These are phyloP conservation scores for Andricus grossulariae DNA, from an alignment of 1,140 invertebrate genomes.

Conservation along the genomic window DNA sequence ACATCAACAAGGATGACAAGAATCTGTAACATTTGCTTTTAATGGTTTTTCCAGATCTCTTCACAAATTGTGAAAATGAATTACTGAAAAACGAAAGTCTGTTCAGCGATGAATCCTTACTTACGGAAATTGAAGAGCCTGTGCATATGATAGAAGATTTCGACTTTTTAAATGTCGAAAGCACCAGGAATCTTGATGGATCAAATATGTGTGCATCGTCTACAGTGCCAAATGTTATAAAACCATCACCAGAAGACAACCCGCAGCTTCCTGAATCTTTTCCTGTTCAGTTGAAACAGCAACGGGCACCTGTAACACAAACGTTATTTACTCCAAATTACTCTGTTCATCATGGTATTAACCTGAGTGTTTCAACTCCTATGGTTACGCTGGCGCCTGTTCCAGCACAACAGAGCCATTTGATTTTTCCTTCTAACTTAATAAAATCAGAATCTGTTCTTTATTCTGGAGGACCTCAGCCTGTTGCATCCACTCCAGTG, in stretches of 20 bases:
- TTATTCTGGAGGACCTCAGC: conserved; percentile 65
- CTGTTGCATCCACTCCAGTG: conserved; percentile 67
- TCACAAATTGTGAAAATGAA: conserved; percentile 70
- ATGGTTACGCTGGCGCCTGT: conserved; percentile 70
- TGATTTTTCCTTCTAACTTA: conserved; percentile 70
- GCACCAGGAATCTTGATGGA: conserved; percentile 57
- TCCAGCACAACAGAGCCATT: conserved; percentile 63
- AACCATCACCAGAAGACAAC: conserved; percentile 34
- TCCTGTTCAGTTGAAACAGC: conserved; percentile 44
- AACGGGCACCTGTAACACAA: conserved; percentile 46
- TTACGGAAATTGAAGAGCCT: conserved; percentile 67
- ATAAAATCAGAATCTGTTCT: conserved; percentile 73
- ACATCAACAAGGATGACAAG: too few species aligned
- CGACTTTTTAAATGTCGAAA: conserved; percentile 62
- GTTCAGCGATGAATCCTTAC: conserved; percentile 68
- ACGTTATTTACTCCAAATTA: conserved; percentile 68
- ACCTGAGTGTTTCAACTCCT: conserved; percentile 70
- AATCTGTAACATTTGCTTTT: conserved; percentile 6
- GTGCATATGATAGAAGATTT: conserved; percentile 65
- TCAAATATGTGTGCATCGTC: conserved; percentile 49
- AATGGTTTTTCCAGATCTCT: conserved; percentile 61
- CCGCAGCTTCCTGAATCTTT: conserved; percentile 38
- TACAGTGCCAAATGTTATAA: conserved; percentile 47
- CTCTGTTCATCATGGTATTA: conserved; percentile 68
- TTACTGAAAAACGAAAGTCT: conserved; percentile 70